These are phyloP conservation scores for Catocala sponsa DNA, from an alignment of 2,888 invertebrate genomes.

Conservation along the genomic window DNA sequence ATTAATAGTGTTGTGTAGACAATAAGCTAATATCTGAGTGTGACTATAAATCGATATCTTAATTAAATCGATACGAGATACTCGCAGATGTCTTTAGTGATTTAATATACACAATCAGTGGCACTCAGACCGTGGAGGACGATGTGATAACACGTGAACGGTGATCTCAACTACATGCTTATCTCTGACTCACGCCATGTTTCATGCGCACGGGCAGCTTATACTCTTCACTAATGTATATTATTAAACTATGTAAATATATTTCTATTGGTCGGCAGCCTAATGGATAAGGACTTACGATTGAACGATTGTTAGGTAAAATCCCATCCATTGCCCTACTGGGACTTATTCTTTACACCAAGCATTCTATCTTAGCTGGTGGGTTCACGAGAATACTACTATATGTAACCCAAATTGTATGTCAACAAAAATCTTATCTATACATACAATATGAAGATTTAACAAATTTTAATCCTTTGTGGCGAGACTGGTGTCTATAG, in stretches of 20 bases:
- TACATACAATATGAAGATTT: no score
- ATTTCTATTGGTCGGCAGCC: no score
- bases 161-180: slow-evolving; percentile 78
- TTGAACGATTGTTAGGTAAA: no score
- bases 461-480: no score
- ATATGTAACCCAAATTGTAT: no score
- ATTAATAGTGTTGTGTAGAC: slow-evolving; percentile 25
- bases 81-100: slow-evolving; percentile 19
- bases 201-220: slow-evolving; percentile 54
- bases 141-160: slow-evolving; percentile 34
- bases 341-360: no score
- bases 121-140: slow-evolving; percentile 19
- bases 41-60: slow-evolving; percentile 41
- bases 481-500: no score
- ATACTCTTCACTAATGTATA: background rate
- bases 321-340: no score
- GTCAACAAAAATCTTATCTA: no score
- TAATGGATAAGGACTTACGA: no score
- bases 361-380: no score
- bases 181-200: slow-evolving; percentile 75
- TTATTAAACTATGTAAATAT: background rate
- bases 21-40: slow-evolving; percentile 31
- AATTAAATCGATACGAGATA: slow-evolving; percentile 35
- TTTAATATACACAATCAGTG: slow-evolving; percentile 17
- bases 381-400: no score